Evolutionary conservation across 2,797 vertebrate genomes (phyloP).

Genomic region (Pelodytes ibericus): DNA sequence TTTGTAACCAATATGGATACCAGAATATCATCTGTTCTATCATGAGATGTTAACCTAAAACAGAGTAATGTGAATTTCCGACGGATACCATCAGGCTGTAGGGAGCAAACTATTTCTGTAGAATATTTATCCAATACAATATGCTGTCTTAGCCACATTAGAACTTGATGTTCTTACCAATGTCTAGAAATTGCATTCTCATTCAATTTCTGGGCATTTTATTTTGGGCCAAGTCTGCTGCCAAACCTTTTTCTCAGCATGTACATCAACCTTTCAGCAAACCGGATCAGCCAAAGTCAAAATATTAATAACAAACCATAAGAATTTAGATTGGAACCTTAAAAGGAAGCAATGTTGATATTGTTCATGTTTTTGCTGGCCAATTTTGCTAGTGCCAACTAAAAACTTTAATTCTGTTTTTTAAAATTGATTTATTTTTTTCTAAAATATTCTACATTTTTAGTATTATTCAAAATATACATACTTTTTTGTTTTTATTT

Average conservation of each 20-base stretch:
- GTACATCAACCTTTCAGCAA: conserved; percentile 66
- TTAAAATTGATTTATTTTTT: conserved; percentile 6
- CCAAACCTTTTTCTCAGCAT: conserved; percentile 61
- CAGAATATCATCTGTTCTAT: no score
- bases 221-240: conserved; percentile 33
- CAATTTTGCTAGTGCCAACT: conserved; percentile 8
- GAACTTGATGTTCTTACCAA: conserved; percentile 75
- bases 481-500: neutral
- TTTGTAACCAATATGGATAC: no score
- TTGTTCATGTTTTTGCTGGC: conserved; percentile 12
- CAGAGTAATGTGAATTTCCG: neutral
- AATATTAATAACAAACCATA: conserved; percentile 60
- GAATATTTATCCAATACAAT: conserved; percentile 62
- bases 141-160: conserved; percentile 72
- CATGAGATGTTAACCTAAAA: neutral
- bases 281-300: conserved; percentile 61
- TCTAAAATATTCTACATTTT: neutral
- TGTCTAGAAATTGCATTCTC: conserved; percentile 71
- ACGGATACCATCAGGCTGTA: conserved; percentile 12
- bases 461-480: neutral
- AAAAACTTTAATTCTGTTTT: neutral
- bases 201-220: conserved; percentile 47
- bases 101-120: conserved; percentile 12
- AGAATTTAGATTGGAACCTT: conserved; percentile 41
- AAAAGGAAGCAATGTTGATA: conserved; percentile 33